These are phyloP conservation scores for Drosophila lutescens DNA, from an alignment of 2,888 invertebrate species.

Conservation along the genomic window DNA sequence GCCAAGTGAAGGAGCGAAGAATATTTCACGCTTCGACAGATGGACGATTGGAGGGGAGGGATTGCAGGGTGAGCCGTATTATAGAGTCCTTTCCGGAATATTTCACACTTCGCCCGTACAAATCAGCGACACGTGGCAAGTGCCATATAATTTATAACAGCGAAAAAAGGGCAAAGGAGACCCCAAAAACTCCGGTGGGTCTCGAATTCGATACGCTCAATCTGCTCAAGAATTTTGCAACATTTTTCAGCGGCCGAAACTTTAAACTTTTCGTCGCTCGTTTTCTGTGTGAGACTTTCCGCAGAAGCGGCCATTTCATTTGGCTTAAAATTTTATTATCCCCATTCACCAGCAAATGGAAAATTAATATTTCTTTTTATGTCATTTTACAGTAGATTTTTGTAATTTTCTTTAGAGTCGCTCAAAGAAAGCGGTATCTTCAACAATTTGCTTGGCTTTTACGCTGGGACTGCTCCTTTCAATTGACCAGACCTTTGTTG, in stretches of 20 bases:
- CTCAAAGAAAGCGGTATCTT: constrained; percentile 36
- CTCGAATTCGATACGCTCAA: constrained; percentile 57
- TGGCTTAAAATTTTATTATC: constrained; percentile 49
- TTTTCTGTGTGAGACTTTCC: constrained; percentile 19
- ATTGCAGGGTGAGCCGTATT: constrained; percentile 46
- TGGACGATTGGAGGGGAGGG: constrained; percentile 52
- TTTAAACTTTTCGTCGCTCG: constrained; percentile 22
- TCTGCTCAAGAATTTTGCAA: constrained; percentile 35
- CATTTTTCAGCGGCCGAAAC: constrained; percentile 13
- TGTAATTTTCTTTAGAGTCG: constrained; percentile 34
- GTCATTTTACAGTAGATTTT: constrained; percentile 43
- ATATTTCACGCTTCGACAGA: constrained; percentile 74
- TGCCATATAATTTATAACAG: constrained; percentile 73
- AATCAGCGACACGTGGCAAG: constrained; percentile 76
- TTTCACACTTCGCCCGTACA: constrained; percentile 72
- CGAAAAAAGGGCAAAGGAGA: constrained; percentile 22
- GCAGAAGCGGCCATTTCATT: constrained; percentile 42
- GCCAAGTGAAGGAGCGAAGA: constrained; percentile 43
- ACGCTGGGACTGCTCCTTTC: constrained; percentile 63
- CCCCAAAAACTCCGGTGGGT: constrained; percentile 30
- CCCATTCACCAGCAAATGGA: constrained; percentile 45
- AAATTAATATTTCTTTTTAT: constrained; percentile 48
- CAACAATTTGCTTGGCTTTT: constrained; percentile 63
- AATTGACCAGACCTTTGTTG: constrained; percentile 42
- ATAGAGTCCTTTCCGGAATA: constrained; percentile 74